Evolutionary conservation across 2,113 vertebrate species (phyloP), one percentile per base, ranked within the genome.

Genomic region (Acrocephalus kingi): DNA sequence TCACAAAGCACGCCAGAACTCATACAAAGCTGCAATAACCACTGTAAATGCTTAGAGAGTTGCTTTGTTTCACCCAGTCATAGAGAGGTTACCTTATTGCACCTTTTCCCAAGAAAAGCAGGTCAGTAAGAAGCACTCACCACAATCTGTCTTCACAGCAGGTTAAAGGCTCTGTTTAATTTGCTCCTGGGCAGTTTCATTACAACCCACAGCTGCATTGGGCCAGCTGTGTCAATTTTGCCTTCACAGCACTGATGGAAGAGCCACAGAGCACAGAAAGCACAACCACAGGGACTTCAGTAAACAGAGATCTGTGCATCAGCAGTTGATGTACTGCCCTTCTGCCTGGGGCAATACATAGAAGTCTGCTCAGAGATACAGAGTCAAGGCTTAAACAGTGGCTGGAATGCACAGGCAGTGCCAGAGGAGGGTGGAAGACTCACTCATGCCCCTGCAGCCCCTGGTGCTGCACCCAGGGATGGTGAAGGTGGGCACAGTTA

Each of bases 371-470:
- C 64, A 58, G 76, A 89, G 82, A 66, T 18, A 63, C 18, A 72
- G 48, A 62, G n/a, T 19, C 39, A 75, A 91, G 66, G 59, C 69
- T 75, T 67, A 22, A 35, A 67, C 23, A 79, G 68, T 35, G 48
- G 24, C 21, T 84, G 63, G 22, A 85, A 79, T 41, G 31, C 33
- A 23, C 41, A n/a, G 71, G 25, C 39, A 78, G 31, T 39, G 31
- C 49, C 33, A 37, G 71, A 69, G 68, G 58, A n/a, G 16, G 1
- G 9, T 5, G 39, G 19, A 24, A 31, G 14, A 52, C 30, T 52
- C 20, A 8, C 63, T 73, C 0, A 0, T 31, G 24, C 27, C 27
- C 62, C 37, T 23, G 13, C 0, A 0, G 24, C 39, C 52, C 30
- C 64, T 18, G 25, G 12, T 20, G 23, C 54, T 51, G 45, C 24